phyloP scores from a whole-genome alignment of 2,888 invertebrate genomes.

The Tridacna crocea region DNA sequence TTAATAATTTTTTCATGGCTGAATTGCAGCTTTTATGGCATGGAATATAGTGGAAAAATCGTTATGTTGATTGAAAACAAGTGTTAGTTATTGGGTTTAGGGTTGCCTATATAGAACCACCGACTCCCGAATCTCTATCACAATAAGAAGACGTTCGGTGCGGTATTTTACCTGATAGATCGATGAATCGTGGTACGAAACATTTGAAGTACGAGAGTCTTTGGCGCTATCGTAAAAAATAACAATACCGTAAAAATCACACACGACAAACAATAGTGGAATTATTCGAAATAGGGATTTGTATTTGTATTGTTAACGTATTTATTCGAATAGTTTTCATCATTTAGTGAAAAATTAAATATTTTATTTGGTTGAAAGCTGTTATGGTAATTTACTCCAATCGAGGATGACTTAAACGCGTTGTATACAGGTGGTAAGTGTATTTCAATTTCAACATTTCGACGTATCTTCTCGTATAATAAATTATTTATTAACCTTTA shows the following conservation, averaged over 20 bases:
- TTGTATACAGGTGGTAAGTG: no score
- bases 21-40: no score
- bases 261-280: not conserved
- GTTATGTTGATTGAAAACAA: no score
- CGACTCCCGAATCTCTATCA: slow-evolving; percentile 18
- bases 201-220: not conserved
- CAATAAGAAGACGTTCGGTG: slow-evolving; percentile 15
- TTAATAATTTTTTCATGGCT: no score
- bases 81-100: not conserved
- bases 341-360: not conserved
- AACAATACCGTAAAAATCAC: slow-evolving; percentile 12
- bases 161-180: not conserved
- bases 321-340: not conserved
- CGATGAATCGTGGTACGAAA: slow-evolving; percentile 19
- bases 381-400: no score
- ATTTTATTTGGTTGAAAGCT: no score
- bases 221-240: not conserved
- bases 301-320: not conserved
- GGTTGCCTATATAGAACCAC: slow-evolving; percentile 10
- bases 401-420: no score
- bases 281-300: not conserved
- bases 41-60: no score
- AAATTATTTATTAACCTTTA: no score
- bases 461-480: no score
- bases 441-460: no score